Evolutionary conservation across 2,797 vertebrate species (phyloP).

Genomic region (Eulemur coronatus): DNA sequence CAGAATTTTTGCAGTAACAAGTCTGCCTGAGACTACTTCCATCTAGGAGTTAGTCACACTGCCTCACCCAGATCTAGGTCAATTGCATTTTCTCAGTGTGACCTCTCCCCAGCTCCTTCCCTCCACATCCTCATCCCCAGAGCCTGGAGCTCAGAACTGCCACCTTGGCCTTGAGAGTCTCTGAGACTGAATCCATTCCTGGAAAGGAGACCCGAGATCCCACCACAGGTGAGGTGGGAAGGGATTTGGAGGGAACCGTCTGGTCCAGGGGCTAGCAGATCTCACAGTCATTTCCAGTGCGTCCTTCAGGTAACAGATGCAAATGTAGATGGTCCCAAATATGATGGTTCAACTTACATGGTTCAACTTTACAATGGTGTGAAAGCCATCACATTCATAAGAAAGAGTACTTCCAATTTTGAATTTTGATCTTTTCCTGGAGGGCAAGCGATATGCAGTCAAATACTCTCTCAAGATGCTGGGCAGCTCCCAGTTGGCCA

Average conservation of each 20-base stretch:
- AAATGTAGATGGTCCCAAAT: not conserved
- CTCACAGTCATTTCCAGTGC: not conserved
- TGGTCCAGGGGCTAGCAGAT: not conserved
- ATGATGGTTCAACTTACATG: not conserved
- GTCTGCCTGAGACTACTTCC: not conserved
- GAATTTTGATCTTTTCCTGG: not conserved
- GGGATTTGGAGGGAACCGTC: not conserved
- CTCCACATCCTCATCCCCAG: not conserved
- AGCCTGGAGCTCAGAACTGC: not conserved
- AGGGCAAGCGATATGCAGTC: no score
- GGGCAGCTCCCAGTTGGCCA: not conserved
- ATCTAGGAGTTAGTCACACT: not conserved
- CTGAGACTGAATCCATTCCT: not conserved
- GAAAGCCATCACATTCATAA: not conserved
- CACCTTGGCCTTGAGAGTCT: not conserved
- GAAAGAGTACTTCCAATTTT: not conserved
- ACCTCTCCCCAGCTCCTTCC: not conserved
- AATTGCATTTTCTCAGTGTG: not conserved
- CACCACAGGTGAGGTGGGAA: no score
- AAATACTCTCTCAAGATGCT: not conserved
- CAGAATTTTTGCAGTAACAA: not conserved
- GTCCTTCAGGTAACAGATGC: not conserved
- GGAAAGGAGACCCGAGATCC: not conserved
- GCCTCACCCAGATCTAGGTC: not conserved
- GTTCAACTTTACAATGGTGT: not conserved